A percentile compares a stretch with the other conserved stretches of the same genome.
Evolutionary conservation across 1,140 invertebrate species (phyloP).

Genomic region (Scylla paramamosain): DNA sequence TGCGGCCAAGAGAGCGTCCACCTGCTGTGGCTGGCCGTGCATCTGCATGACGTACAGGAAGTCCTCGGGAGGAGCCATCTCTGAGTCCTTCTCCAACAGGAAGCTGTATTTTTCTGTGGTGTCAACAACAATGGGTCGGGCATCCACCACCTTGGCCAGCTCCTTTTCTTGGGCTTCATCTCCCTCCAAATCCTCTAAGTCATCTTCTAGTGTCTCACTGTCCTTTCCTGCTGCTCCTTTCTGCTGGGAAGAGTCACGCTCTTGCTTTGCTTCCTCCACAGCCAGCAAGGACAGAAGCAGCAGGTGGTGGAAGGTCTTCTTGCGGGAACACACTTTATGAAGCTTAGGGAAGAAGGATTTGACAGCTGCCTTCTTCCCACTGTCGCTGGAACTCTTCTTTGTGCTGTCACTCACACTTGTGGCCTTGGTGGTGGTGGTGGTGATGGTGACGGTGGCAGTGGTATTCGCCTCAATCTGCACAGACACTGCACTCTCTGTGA

Average conservation of each 20-base stretch:
- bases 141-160: no score
- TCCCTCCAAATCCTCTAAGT: constrained; percentile 55
- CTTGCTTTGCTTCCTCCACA: not conserved
- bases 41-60: constrained; percentile 51
- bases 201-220: constrained; percentile 42
- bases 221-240: not conserved
- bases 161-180: not conserved
- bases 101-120: constrained; percentile 52
- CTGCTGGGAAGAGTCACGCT: not conserved
- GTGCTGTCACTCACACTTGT: not conserved
- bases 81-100: constrained; percentile 58
- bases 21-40: constrained; percentile 52
- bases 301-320: constrained; percentile 71
- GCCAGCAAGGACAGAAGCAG: constrained; percentile 53
- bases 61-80: constrained; percentile 55
- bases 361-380: constrained; percentile 32
- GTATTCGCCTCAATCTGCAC: no score
- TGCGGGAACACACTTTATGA: constrained; percentile 60
- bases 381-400: not conserved
- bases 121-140: not conserved
- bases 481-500: no score
- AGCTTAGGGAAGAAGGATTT: constrained; percentile 75
- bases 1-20: constrained; percentile 46
- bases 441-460: no score
- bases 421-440: not conserved